Evolutionary conservation across 1,140 invertebrate genomes (phyloP).

Genomic region (Conopomorpha cramerella): DNA sequence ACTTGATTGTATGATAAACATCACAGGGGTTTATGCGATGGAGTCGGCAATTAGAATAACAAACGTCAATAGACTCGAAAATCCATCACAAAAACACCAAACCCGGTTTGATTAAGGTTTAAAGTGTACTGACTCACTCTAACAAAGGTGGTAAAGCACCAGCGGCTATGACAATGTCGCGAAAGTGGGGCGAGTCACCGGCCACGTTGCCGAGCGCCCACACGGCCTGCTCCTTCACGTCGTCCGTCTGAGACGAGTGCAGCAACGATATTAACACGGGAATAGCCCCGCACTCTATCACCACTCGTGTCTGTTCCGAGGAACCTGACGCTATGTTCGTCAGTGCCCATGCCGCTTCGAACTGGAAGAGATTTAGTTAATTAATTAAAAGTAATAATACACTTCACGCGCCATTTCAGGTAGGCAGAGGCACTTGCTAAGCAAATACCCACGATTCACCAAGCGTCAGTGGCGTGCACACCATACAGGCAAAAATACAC

Average conservation of each 20-base stretch:
- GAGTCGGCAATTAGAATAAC: too few species aligned
- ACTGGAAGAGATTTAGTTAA: too few species aligned
- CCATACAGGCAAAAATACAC: too few species aligned
- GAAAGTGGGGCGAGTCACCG: conserved; percentile 90
- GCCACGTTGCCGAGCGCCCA: conserved; percentile 98
- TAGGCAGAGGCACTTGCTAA: too few species aligned
- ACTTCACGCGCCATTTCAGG: too few species aligned
- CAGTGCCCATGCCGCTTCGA: conserved; percentile 97
- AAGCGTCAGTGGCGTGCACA: too few species aligned
- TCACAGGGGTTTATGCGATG: neutral
- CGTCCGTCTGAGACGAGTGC: conserved; percentile 82
- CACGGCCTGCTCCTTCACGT: conserved; percentile 95
- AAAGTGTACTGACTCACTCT: conserved; percentile 68
- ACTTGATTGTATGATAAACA: too few species aligned
- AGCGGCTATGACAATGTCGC: conserved; percentile 87
- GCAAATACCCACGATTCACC: too few species aligned
- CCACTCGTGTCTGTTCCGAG: conserved; percentile 88
- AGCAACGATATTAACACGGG: conserved; percentile 89
- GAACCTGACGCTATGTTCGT: conserved; percentile 99
- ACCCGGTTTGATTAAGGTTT: conserved; percentile 5
- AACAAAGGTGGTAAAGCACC: conserved; percentile 88
- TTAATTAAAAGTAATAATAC: too few species aligned
- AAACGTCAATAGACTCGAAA: too few species aligned
- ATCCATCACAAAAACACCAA: neutral
- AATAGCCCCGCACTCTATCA: conserved; percentile 93